Evolutionary conservation across 2,888 invertebrate species (phyloP), one percentile per base, ranked within the genome.

Genomic region (Tenthredo mesomela): DNA sequence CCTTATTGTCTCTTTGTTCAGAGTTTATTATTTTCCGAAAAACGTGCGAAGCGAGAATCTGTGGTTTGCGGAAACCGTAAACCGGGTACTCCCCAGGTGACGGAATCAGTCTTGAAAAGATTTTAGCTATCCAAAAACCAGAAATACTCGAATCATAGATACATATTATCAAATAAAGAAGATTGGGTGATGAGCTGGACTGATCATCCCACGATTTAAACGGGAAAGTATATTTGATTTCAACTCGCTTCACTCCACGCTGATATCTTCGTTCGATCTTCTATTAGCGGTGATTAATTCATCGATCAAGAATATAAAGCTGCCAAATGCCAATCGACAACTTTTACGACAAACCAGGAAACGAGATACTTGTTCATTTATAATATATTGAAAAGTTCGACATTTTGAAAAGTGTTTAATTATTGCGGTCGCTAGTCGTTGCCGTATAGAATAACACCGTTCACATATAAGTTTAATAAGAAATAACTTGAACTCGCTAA

Each of bases 301-400:
- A 18, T 50, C 6, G 29, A 77, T 50, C 18, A 77, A 18, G 18
- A 9, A 25, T 37, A 37, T 1, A 50, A 50, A 50, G 25, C 75
- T n/a, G n/a, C 33, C 50, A 18, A 77, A 77, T 77, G 21, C 25
- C 15, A 12, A 50, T 47, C 50, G 47, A 50, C 9, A 40, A 29
- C 29, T 33, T 43, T 25, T 47, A 73, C 47, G 47, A 73, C 73
- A 33, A 47, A 73, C 47, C 73, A 73, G 73, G 47, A n/a, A 73
- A 47, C 43, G 25, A 43, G n/a, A 47, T 47, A 54, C 12, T 33
- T n/a, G 0, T 54, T 77, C 10, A 77, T 50, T 77, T 33, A 7
- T n/a, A n/a, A n/a, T n/a, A n/a, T 77, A 47, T 54, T 50, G 7
- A 50, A 29, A 77, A 77, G 18, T 18, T 25, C 10, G n/a, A 77